Evolutionary conservation across 2,888 invertebrate species (phyloP), one percentile per base, ranked within the genome.

Genomic region (Mechanitis messenoides): DNA sequence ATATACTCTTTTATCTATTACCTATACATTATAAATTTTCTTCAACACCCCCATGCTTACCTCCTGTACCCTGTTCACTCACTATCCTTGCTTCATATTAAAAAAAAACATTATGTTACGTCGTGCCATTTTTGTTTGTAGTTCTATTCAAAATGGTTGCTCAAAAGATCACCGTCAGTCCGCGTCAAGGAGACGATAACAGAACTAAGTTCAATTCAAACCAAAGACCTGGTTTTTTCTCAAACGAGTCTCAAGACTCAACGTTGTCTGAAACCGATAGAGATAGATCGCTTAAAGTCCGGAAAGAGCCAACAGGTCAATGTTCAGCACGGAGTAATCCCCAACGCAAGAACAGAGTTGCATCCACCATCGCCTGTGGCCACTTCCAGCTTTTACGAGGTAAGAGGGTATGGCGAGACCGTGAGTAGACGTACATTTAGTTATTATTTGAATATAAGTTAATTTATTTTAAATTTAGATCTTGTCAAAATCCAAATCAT

Each of bases 101-200:
- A 81, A 82, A 81, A 83, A 86, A 83, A 85, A 87, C 88, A 86
- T 86, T 87, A 82, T 85, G 90, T 90, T 88, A 90, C 87, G 89
- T 88, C 90, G 84, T 88, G 82, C 88, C 87, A 85, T 90, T 90
- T 90, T 80, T 90, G 84, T 90, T 90, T 89, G 89, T 90, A 90
- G 90, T 90, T 89, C 87, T 89, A 87, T 89, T 80, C 90, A 90
- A 90, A 90, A 90, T 90, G 90, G 90, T 90, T 87, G 83, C 89
- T 85, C 85, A 85, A 89, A 90, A 85, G 82, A 83, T 85, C 88
- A 85, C 81, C 88, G 68, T 69, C 72, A 83, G 87, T 87, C 85
- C 88, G 85, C 83, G 85, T 85, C 84, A 87, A 83, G 86, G 87
- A 84, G 87, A 87, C 85, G 83, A 82, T 87, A 83, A 83, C 87